Evolutionary conservation across 2,888 invertebrate genomes (phyloP).

Genomic region (Hoplodrina ambigua): DNA sequence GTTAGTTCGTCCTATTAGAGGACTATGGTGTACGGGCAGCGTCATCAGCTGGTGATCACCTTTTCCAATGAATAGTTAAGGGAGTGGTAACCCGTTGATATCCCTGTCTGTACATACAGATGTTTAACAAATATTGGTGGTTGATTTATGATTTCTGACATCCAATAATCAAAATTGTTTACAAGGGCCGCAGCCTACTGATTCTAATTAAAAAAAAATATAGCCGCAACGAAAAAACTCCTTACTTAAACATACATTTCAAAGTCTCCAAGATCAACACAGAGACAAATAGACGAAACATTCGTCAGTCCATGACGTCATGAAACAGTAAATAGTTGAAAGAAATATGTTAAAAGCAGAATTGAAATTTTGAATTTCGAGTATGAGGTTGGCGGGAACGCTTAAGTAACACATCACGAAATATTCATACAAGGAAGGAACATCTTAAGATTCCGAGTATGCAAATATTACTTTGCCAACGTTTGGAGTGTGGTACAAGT

Average conservation of each 20-base stretch:
- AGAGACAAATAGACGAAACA: constrained; percentile 18
- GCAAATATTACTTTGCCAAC: constrained; percentile 66
- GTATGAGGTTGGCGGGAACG: constrained; percentile 37
- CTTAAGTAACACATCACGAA: constrained; percentile 63
- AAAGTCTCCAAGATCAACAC: constrained; percentile 15
- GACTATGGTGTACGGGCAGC: too few species aligned
- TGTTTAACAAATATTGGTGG: too few species aligned
- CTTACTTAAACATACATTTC: not conserved
- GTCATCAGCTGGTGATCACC: too few species aligned
- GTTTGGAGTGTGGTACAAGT: constrained; percentile 43
- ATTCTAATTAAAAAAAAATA: too few species aligned
- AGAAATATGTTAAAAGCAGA: constrained; percentile 51
- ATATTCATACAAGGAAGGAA: constrained; percentile 64
- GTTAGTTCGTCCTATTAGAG: too few species aligned
- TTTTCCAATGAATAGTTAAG: too few species aligned
- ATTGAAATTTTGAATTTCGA: constrained; percentile 51
- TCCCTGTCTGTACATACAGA: too few species aligned
- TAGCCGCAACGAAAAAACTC: not conserved
- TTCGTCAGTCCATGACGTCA: constrained; percentile 25
- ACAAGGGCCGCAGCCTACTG: too few species aligned
- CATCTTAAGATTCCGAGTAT: constrained; percentile 66
- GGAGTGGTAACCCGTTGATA: too few species aligned
- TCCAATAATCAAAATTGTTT: too few species aligned
- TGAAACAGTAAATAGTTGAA: constrained; percentile 39
- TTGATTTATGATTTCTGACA: too few species aligned